A percentile compares a stretch with the other conserved stretches of the same genome.
These are phyloP conservation scores for Reticulitermes lucifugus DNA, from an alignment of 2,888 invertebrate species.

Conservation along the genomic window DNA sequence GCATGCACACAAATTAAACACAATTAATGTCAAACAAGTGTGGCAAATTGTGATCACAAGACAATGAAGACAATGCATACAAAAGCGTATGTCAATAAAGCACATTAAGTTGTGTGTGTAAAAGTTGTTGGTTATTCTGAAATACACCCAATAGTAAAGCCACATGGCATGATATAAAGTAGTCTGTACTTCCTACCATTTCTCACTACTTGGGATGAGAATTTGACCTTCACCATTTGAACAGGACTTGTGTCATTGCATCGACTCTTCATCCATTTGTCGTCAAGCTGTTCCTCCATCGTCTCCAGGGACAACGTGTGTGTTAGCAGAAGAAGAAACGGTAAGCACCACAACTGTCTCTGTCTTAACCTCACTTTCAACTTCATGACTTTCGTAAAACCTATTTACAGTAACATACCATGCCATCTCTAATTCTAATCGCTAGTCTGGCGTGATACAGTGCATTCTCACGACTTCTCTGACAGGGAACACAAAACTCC, in stretches of 20 bases:
- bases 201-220: slow-evolving; percentile 58
- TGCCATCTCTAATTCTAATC: slow-evolving; percentile 14
- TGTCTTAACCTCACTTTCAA: slow-evolving; percentile 55
- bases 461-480: not conserved
- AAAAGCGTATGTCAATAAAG: too few relatives aligned
- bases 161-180: too few relatives aligned
- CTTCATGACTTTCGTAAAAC: slow-evolving; percentile 51
- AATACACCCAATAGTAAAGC: too few relatives aligned
- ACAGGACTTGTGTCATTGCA: slow-evolving; percentile 50
- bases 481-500: not conserved
- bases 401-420: not conserved
- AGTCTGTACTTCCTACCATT: slow-evolving; percentile 57
- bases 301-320: slow-evolving; percentile 41
- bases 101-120: too few relatives aligned
- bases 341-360: slow-evolving; percentile 52
- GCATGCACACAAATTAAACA: too few relatives aligned
- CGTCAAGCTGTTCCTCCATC: slow-evolving; percentile 20
- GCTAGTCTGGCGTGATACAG: not conserved
- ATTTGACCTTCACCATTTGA: slow-evolving; percentile 55
- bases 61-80: too few relatives aligned
- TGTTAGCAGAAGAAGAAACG: slow-evolving; percentile 52
- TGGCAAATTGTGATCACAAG: too few relatives aligned
- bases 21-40: too few relatives aligned
- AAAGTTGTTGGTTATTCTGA: too few relatives aligned
- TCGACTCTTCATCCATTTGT: slow-evolving; percentile 27